Conservation (phyloP, 2,113 vertebrate species). For the Xenopus tropicalis region DNA sequence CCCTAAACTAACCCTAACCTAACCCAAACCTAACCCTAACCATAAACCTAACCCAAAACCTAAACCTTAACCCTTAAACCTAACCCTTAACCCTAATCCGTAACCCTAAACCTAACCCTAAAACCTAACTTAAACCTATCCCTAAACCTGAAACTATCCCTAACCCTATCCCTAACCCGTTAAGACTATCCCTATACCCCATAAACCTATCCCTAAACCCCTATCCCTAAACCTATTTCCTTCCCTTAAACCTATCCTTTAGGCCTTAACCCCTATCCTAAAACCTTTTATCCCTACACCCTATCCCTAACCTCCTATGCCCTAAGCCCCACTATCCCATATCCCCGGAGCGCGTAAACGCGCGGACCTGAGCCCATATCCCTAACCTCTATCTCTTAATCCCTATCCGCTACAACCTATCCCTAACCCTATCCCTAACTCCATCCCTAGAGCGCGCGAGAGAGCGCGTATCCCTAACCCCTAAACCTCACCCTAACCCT, state of each 20-base stretch:
- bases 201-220: not conserved
- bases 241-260: not conserved
- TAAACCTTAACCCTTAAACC: no score
- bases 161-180: not conserved
- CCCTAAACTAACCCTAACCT: no score
- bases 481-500: not conserved
- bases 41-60: no score
- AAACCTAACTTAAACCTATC: no score
- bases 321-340: not conserved
- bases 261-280: not conserved
- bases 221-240: not conserved
- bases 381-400: not conserved
- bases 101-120: slow-evolving; percentile 27
- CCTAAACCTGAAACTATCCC: no score
- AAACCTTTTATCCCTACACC: not conserved
- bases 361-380: not conserved
- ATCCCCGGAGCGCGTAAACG: no score
- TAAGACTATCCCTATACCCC: no score
- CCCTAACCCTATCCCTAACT: not conserved
- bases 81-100: slow-evolving; percentile 11
- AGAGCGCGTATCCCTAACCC: not conserved
- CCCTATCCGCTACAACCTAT: not conserved
- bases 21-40: no score
- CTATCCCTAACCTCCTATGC: not conserved
- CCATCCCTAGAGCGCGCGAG: not conserved